A percentile compares a stretch with the other conserved stretches of the same genome.
phyloP scores from a whole-genome alignment of 2,113 vertebrate genomes.

The Myanophis thanlyinensis region DNA sequence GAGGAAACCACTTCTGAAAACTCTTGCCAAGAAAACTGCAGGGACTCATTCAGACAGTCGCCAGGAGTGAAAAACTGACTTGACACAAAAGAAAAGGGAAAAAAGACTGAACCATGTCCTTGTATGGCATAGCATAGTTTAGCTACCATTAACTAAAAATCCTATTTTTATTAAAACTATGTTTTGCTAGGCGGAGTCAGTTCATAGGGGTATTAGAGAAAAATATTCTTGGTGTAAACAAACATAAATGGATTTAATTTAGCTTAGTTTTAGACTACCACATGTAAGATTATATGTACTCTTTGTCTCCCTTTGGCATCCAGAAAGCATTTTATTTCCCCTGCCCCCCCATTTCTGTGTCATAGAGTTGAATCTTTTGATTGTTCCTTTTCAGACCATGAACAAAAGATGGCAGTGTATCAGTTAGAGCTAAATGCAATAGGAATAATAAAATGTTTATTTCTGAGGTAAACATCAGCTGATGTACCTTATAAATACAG shows the following conservation, averaged over 20 bases:
- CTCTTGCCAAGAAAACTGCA: background rate
- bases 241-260: background rate
- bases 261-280: background rate
- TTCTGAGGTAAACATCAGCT: constrained; percentile 50
- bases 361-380: constrained; percentile 38
- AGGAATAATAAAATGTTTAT: background rate
- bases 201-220: background rate
- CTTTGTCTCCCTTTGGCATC: constrained; percentile 6
- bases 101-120: background rate
- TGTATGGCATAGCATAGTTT: background rate
- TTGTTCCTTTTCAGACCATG: constrained; percentile 33
- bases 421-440: constrained; percentile 30
- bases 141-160: background rate
- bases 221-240: background rate
- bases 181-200: background rate
- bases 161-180: background rate
- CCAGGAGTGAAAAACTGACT: background rate
- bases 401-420: constrained; percentile 32
- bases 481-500: background rate
- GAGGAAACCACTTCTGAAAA: background rate
- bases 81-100: background rate
- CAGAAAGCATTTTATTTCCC: constrained; percentile 33
- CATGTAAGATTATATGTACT: background rate
- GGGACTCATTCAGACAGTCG: background rate
- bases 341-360: constrained; percentile 20